A percentile compares a stretch with the other conserved stretches of the same genome.
These are phyloP conservation scores for Linnaemya tessellans DNA, from an alignment of 2,888 invertebrate species.

Conservation along the genomic window DNA sequence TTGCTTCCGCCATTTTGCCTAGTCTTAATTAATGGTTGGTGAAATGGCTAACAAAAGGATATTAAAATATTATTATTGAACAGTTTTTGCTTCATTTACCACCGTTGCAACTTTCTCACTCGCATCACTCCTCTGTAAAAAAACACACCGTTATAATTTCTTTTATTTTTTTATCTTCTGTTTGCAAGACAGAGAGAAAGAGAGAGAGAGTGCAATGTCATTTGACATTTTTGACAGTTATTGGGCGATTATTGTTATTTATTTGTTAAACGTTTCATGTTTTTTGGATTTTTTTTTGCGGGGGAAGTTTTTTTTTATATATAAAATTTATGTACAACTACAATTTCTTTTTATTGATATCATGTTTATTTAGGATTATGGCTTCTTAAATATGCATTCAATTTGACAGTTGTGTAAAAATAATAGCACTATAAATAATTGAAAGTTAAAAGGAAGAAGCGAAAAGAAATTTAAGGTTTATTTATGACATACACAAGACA, in stretches of 20 bases:
- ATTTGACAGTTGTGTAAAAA: slow-evolving; percentile 33
- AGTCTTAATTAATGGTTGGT: not conserved
- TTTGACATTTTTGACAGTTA: slow-evolving; percentile 62
- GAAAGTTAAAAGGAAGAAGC: not conserved
- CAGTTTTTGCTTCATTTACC: too few relatives aligned
- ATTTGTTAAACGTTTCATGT: slow-evolving; percentile 12
- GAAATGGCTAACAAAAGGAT: not conserved
- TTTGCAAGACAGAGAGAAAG: not conserved
- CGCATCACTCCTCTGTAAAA: not conserved
- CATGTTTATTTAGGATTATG: slow-evolving; percentile 49
- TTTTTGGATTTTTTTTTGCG: not conserved
- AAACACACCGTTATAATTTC: not conserved
- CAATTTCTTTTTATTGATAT: slow-evolving; percentile 17
- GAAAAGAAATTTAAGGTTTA: not conserved
- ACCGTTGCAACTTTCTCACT: not conserved
- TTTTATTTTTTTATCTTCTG: too few relatives aligned
- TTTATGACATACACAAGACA: not conserved
- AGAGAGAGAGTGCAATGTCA: slow-evolving; percentile 19
- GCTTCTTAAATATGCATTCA: slow-evolving; percentile 44
- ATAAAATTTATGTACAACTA: slow-evolving; percentile 1
- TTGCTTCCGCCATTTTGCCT: not conserved
- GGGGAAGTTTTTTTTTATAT: not conserved
- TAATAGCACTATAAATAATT: slow-evolving; percentile 28
- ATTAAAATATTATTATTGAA: not conserved
- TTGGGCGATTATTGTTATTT: slow-evolving; percentile 33